Conservation (phyloP, 2,888 invertebrate genomes). For the Byasa hedistus region DNA sequence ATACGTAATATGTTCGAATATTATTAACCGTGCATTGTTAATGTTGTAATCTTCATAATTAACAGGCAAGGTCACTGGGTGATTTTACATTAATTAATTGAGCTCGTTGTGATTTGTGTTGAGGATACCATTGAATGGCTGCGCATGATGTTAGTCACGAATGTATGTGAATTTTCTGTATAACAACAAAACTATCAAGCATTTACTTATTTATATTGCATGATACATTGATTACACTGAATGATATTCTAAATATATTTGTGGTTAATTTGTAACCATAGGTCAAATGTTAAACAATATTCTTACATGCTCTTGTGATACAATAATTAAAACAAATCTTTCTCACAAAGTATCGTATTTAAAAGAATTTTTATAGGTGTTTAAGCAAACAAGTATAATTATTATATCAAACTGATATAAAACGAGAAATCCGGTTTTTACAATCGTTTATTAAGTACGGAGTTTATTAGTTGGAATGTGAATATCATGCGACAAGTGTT, state of each 20-base stretch:
- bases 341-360: neutral
- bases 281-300: neutral
- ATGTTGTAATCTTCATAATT: slow-evolving; percentile 33
- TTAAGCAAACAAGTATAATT: neutral
- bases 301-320: neutral
- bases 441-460: neutral
- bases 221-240: neutral
- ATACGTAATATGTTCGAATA: slow-evolving; percentile 12
- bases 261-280: neutral
- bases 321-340: neutral
- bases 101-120: slow-evolving; percentile 41
- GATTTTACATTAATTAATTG: slow-evolving; percentile 45
- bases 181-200: neutral
- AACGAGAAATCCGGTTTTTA: neutral
- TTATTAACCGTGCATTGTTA: slow-evolving; percentile 12
- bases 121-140: slow-evolving; percentile 31
- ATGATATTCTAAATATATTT: neutral
- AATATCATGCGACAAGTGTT: neutral
- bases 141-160: slow-evolving; percentile 15
- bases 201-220: neutral
- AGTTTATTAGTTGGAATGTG: neutral
- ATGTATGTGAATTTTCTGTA: slow-evolving; percentile 9
- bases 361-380: neutral
- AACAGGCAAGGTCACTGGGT: slow-evolving; percentile 45
- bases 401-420: neutral